Evolutionary conservation across 2,113 vertebrate species (phyloP).

Genomic region (cattle (Bos taurus)): DNA sequence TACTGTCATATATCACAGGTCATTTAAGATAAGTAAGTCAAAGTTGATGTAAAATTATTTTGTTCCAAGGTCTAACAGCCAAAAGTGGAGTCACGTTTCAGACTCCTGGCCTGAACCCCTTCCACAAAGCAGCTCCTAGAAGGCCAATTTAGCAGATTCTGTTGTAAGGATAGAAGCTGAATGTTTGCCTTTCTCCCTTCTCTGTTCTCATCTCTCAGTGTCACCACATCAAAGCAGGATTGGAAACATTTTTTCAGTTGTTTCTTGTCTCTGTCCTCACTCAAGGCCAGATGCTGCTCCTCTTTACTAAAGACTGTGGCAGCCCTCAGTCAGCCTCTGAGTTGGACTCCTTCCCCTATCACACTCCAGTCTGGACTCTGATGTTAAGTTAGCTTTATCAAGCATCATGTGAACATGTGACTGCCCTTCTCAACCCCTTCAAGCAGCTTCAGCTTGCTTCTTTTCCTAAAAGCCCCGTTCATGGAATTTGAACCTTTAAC

Average conservation of each 20-base stretch:
- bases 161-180: background rate
- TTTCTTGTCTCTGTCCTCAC: background rate
- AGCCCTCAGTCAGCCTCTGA: background rate
- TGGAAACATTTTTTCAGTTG: background rate
- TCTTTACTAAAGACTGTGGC: background rate
- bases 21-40: constrained; percentile 23
- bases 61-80: background rate
- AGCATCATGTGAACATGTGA: background rate
- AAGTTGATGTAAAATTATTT: background rate
- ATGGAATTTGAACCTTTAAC: background rate
- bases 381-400: background rate
- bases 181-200: background rate
- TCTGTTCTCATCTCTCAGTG: background rate
- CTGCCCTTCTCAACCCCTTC: background rate
- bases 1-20: background rate
- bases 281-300: background rate
- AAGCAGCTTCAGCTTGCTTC: background rate
- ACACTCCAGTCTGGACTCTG: background rate
- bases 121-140: background rate
- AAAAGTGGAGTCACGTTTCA: background rate
- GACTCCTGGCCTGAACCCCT: background rate
- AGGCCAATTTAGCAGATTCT: background rate
- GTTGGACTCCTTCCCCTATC: background rate
- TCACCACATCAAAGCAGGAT: background rate
- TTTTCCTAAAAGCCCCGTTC: background rate